These are phyloP conservation scores for Agriopis aurantiaria DNA, from an alignment of 2,888 invertebrate species.

Conservation along the genomic window DNA sequence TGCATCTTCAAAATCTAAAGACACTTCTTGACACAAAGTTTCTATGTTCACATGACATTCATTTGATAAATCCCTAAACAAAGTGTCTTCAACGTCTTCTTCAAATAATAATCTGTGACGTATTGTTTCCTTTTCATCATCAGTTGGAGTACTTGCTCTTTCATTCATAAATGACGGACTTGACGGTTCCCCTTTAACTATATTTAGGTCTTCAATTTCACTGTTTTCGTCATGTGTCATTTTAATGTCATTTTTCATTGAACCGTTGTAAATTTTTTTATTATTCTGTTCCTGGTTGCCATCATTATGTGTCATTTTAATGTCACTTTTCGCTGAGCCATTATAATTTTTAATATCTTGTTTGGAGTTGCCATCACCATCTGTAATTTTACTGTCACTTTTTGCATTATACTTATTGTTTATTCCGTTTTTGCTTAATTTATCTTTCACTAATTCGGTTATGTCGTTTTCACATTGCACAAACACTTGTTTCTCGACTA, in stretches of 20 bases:
- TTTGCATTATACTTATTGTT: not conserved
- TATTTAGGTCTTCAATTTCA: not conserved
- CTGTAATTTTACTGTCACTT: not conserved
- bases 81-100: constrained; percentile 37
- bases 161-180: not conserved
- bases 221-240: not conserved
- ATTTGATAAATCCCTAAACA: constrained; percentile 18
- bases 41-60: constrained; percentile 24
- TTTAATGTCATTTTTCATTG: too few species aligned
- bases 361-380: not conserved
- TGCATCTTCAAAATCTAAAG: constrained; percentile 10
- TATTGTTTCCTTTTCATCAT: constrained; percentile 23
- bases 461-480: constrained; percentile 38
- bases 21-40: constrained; percentile 10
- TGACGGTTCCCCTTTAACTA: not conserved
- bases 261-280: too few species aligned
- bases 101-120: constrained; percentile 49
- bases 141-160: not conserved
- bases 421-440: not conserved
- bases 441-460: constrained; percentile 12
- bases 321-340: too few species aligned
- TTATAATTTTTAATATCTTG: too few species aligned
- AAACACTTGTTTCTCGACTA: constrained; percentile 31
- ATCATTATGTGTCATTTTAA: too few species aligned
- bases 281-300: too few species aligned